phyloP scores from a whole-genome alignment of 23 tunicate species.

The Ciona savignyi region DNA sequence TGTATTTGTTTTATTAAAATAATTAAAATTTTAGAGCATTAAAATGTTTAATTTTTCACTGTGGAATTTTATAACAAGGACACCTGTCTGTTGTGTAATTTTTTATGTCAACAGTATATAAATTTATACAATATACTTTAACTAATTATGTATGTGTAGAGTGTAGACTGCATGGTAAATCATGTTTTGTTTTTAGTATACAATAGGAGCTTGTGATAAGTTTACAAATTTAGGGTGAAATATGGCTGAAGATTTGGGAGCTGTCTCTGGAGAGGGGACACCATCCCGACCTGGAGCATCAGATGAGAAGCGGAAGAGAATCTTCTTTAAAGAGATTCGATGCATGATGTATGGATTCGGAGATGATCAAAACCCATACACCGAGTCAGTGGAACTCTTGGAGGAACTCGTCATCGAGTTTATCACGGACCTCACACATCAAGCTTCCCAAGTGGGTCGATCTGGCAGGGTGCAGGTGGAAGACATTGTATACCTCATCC shows the following conservation, averaged over 20 bases:
- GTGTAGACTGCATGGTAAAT: neutral
- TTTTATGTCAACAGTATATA: no score
- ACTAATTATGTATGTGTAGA: neutral
- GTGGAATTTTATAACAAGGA: neutral
- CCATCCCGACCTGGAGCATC: conserved; percentile 10
- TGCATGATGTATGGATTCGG: conserved; percentile 99
- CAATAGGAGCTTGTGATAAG: neutral
- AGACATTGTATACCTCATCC: conserved; percentile 90
- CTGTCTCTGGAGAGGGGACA: conserved; percentile 21
- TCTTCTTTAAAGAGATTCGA: conserved; percentile 90
- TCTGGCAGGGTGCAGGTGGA: conserved; percentile 85
- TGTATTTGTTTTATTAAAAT: no score
- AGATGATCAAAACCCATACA: conserved; percentile 96
- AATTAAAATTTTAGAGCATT: no score
- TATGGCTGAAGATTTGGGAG: conserved; percentile 45
- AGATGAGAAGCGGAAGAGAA: conserved; percentile 68
- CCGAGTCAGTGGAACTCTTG: conserved; percentile 93
- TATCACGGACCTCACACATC: conserved; percentile 74
- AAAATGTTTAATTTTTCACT: no score
- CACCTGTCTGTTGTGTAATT: neutral
- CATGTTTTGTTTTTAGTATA: neutral
- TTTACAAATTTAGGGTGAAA: neutral
- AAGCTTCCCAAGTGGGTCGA: conserved; percentile 80
- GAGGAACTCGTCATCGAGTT: conserved; percentile 98
- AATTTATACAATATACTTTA: neutral